Percentiles rank a stretch among this genome's conserved stretches.
Conservation (phyloP, 1,140 invertebrate species). For the Ips typographus region DNA sequence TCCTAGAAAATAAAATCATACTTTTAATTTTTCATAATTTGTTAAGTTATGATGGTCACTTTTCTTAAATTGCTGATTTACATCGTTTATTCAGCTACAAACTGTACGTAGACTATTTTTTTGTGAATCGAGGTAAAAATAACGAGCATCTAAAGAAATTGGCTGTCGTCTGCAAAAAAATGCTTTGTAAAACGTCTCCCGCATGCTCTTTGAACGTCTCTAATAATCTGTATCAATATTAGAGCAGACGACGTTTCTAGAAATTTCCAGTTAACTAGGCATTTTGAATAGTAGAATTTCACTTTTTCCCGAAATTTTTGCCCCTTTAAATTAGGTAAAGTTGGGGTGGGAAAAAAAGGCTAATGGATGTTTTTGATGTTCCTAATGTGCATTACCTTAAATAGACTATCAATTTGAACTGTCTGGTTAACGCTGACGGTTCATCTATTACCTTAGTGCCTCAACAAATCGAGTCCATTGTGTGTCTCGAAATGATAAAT, state of each 20-base stretch:
- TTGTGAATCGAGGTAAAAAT: too few relatives aligned
- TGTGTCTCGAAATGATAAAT: not conserved
- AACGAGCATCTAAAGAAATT: too few relatives aligned
- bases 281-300: conserved; percentile 8
- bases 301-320: not conserved
- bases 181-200: conserved; percentile 16
- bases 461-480: conserved; percentile 2
- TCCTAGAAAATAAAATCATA: too few relatives aligned
- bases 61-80: too few relatives aligned
- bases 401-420: conserved; percentile 4
- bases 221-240: conserved; percentile 16
- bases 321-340: not conserved
- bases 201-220: conserved; percentile 18
- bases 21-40: too few relatives aligned
- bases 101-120: too few relatives aligned
- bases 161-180: not conserved
- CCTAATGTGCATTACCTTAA: conserved; percentile 4
- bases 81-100: too few relatives aligned
- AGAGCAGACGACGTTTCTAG: conserved; percentile 4
- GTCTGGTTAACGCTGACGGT: not conserved
- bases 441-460: not conserved
- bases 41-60: too few relatives aligned
- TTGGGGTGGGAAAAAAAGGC: not conserved
- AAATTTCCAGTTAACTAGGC: conserved; percentile 20
- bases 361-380: conserved; percentile 5